Base-by-base conservation (phyloP, 2,888 invertebrate species). In the Leptopilina drosophilae region DNA sequence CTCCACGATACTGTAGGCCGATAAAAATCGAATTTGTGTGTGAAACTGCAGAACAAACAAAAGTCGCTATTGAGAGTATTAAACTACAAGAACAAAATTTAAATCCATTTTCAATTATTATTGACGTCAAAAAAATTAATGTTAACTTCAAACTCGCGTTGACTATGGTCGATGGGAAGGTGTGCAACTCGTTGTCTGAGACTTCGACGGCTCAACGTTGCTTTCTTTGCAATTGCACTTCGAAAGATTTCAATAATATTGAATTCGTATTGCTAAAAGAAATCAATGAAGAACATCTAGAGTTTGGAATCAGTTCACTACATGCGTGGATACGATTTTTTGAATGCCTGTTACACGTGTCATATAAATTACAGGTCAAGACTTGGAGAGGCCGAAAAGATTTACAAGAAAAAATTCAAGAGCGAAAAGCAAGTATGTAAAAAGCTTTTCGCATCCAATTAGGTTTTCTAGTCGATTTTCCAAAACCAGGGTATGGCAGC, bases 241-340 rank as follows among this genome's bases (percentile, higher is more conserved):
- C 78, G 56, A 81, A 82, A 77, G 78, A 83, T 73, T 83, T 83
- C 59, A 81, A 83, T 33, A 73, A 82, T 78, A 80, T 82, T 26
- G 75, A 81, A 9, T 87, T 87, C 69, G 88, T 87, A 82, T 53
- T 88, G 9, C 80, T 88, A 15, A 77, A 20, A 20, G 20, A 20
- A 20, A 20, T 20, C 20, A 20, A 20, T 20, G 20, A 20, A 20
- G 20, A 20, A 20, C 20, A 20, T 20, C 1, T 20, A 20, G 20
- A 20, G 20, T 20, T 20, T 20, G 20, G 20, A 20, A 20, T 20
- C 20, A 20, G 20, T 20, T 20, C 20, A 20, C 42, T 78, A 59
- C 69, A 80, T 53, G 76, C 78, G 4, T 76, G 67, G 64, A 80
- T 80, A 46, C 40, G 76, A 53, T 80, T 40, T 42, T 80, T 80